These are phyloP conservation scores for Temnothorax curvispinosus DNA, from an alignment of 1,140 invertebrate species.

Conservation along the genomic window DNA sequence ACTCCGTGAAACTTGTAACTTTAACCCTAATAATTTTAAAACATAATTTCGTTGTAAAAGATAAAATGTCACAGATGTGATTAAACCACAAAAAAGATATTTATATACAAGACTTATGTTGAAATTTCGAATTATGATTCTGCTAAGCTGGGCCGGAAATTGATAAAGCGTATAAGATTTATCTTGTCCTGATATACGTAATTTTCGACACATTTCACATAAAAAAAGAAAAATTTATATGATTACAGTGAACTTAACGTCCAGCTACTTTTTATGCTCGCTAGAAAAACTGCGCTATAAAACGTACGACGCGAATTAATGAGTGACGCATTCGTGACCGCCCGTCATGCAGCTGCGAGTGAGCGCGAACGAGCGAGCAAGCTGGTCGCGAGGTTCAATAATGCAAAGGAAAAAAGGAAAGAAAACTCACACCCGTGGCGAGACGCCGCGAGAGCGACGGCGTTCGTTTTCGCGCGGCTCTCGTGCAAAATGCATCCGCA, in stretches of 20 bases:
- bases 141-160: not conserved
- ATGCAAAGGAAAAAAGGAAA: constrained; percentile 29
- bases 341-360: constrained; percentile 41
- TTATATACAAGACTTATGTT: not conserved
- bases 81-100: not conserved
- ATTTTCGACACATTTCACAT: not conserved
- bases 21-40: not conserved
- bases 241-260: constrained; percentile 5
- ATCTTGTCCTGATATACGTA: not conserved
- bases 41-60: not conserved
- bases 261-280: not conserved
- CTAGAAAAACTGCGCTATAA: constrained; percentile 7
- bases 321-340: constrained; percentile 50
- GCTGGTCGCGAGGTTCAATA: constrained; percentile 33
- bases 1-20: not conserved
- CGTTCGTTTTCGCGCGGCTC: constrained; percentile 75
- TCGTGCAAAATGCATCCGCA: constrained; percentile 74
- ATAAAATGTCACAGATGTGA: not conserved
- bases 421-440: constrained; percentile 35
- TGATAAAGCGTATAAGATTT: not conserved
- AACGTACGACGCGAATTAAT: constrained; percentile 22
- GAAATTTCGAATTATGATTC: not conserved
- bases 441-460: constrained; percentile 63
- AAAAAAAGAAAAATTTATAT: not conserved
- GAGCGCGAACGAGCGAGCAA: not conserved